Evolutionary conservation across 2,113 vertebrate genomes (phyloP).

Genomic region (Hippocampus mohnikei): DNA sequence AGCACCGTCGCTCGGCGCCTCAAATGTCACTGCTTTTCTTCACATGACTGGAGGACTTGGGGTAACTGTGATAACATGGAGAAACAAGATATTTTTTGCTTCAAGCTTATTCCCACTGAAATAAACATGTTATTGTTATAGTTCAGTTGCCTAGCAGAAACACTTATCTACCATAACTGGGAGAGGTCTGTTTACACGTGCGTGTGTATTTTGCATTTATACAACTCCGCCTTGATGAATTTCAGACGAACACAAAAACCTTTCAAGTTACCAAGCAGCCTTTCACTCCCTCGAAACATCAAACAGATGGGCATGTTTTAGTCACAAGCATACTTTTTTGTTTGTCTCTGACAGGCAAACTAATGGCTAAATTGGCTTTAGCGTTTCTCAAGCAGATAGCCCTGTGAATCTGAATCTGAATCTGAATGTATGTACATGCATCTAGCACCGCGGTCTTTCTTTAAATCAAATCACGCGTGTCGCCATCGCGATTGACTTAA

Average conservation of each 20-base stretch:
- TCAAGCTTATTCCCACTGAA: constrained; percentile 38
- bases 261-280: constrained; percentile 25
- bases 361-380: constrained; percentile 1
- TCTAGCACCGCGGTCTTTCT: neutral
- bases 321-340: constrained; percentile 13
- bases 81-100: constrained; percentile 58
- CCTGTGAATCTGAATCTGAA: too few species aligned
- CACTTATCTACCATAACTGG: constrained; percentile 57
- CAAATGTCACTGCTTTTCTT: constrained; percentile 31
- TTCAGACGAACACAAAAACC: constrained; percentile 18
- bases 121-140: constrained; percentile 60
- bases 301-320: constrained; percentile 14
- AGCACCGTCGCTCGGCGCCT: constrained; percentile 23
- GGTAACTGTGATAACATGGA: constrained; percentile 34
- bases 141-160: constrained; percentile 59
- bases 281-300: constrained; percentile 24
- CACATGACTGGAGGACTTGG: constrained; percentile 32
- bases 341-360: constrained; percentile 18
- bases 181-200: constrained; percentile 53
- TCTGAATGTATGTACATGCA: neutral
- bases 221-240: constrained; percentile 49
- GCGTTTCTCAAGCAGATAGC: neutral
- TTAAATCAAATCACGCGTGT: constrained; percentile 5
- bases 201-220: constrained; percentile 34
- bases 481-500: neutral